Evolutionary conservation across 2,113 vertebrate genomes (phyloP).

Genomic region (Cepphus grylle): DNA sequence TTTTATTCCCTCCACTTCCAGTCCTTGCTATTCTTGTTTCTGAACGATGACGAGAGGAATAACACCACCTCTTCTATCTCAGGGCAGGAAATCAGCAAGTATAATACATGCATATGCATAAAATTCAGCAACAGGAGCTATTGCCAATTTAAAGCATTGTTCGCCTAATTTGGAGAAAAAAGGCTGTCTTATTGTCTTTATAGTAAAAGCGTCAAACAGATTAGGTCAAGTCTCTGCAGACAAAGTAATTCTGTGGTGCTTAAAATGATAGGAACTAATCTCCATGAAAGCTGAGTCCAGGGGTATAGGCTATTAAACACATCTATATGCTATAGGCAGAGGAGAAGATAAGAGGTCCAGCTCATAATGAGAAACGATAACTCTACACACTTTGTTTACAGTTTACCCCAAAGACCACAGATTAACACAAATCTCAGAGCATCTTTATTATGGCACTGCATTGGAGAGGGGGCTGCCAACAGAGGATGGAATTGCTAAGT

Average conservation of each 20-base stretch:
- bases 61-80: neutral
- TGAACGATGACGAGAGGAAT: neutral
- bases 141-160: constrained; percentile 43
- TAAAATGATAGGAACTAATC: constrained; percentile 69
- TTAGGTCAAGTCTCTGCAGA: constrained; percentile 72
- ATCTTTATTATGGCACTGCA: constrained; percentile 67
- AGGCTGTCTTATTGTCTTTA: constrained; percentile 34
- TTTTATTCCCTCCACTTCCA: neutral
- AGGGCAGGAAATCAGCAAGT: constrained; percentile 39
- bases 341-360: constrained; percentile 62
- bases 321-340: constrained; percentile 55
- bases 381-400: constrained; percentile 71
- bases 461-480: constrained; percentile 66
- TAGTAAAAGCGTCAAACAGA: constrained; percentile 59
- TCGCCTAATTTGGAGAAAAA: constrained; percentile 60
- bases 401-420: constrained; percentile 76
- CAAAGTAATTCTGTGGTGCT: constrained; percentile 66
- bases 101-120: constrained; percentile 5
- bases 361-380: constrained; percentile 72
- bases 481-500: constrained; percentile 78
- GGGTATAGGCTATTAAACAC: constrained; percentile 58
- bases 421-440: constrained; percentile 73
- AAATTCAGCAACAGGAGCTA: constrained; percentile 60
- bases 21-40: neutral
- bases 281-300: constrained; percentile 61